phyloP scores from a whole-genome alignment of 2,888 invertebrate species.

The Eurois occulta region DNA sequence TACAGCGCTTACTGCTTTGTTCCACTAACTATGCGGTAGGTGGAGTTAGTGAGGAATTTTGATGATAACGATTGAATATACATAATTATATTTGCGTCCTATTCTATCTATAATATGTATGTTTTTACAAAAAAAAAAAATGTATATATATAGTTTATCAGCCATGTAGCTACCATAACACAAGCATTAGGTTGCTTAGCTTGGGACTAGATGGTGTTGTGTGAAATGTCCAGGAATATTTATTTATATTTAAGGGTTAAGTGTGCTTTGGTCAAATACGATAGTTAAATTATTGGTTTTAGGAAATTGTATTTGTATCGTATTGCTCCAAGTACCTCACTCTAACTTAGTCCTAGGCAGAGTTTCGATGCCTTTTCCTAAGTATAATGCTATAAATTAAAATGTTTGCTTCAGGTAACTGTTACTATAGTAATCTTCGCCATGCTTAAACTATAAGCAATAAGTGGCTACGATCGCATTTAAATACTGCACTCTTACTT shows the following conservation, averaged over 20 bases:
- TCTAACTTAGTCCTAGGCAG: not conserved
- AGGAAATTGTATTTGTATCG: not conserved
- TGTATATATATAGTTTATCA: too few relatives aligned
- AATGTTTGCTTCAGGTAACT: not conserved
- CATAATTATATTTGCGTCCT: too few relatives aligned
- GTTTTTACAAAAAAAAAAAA: too few relatives aligned
- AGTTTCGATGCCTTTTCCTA: not conserved
- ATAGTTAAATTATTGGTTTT: constrained; percentile 10
- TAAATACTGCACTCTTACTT: not conserved
- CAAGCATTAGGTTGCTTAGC: too few relatives aligned
- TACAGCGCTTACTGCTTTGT: constrained; percentile 62
- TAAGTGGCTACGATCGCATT: not conserved
- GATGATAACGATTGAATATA: constrained; percentile 27
- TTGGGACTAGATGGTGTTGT: too few relatives aligned
- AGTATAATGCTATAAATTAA: not conserved
- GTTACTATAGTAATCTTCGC: not conserved
- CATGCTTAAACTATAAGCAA: not conserved
- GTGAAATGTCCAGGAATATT: too few relatives aligned
- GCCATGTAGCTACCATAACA: too few relatives aligned
- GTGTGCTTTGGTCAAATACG: constrained; percentile 6
- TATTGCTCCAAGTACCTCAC: not conserved
- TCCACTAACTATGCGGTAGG: constrained; percentile 51
- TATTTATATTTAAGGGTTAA: too few relatives aligned
- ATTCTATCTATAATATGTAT: too few relatives aligned
- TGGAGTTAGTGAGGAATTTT: constrained; percentile 42